Base-by-base conservation (phyloP, 2,888 invertebrate genomes). In the Pasiphila rectangulata region DNA sequence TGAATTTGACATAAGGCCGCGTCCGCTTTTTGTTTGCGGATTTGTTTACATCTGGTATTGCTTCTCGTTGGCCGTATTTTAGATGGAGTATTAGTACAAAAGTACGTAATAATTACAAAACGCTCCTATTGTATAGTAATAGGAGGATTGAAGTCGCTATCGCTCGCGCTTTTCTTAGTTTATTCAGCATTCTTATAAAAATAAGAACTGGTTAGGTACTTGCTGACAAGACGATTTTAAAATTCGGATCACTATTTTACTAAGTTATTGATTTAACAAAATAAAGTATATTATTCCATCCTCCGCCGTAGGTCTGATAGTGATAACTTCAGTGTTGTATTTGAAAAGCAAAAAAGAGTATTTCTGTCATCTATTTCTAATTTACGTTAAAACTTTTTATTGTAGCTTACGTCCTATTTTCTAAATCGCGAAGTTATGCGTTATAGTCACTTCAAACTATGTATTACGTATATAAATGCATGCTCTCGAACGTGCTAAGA, bases 401-500 rank as follows among this genome's bases (percentile, higher is more conserved):
- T n/a, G n/a, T n/a, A n/a, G n/a, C n/a, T n/a, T n/a, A n/a, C n/a
- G n/a, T n/a, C n/a, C n/a, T n/a, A n/a, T n/a, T n/a, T n/a, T n/a
- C n/a, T n/a, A n/a, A n/a, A n/a, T n/a, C n/a, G n/a, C n/a, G n/a
- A n/a, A n/a, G n/a, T n/a, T n/a, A n/a, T n/a, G 34, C 27, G 42
- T 56, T 54, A 65, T 59, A n/a, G n/a, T n/a, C n/a, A n/a, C n/a
- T 64, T 62, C 61, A 55, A 62, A 67, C 64, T 64, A 72, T 68
- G 67, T 69, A 72, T 29, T 25, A 30, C 43, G 43, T 80, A 76
- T 79, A 79, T 75, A 78, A 73, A 69, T 72, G 77, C 64, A 68
- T 69, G 61, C 67, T 75, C 72, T 75, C 69, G 57, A 72, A 69
- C 63, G 12, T 66, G 68, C 69, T 63, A 69, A 73, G 65, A 72